Evolutionary conservation across 2,888 invertebrate species (phyloP), one percentile per base, ranked within the genome.

Genomic region (Tridacna gigas): DNA sequence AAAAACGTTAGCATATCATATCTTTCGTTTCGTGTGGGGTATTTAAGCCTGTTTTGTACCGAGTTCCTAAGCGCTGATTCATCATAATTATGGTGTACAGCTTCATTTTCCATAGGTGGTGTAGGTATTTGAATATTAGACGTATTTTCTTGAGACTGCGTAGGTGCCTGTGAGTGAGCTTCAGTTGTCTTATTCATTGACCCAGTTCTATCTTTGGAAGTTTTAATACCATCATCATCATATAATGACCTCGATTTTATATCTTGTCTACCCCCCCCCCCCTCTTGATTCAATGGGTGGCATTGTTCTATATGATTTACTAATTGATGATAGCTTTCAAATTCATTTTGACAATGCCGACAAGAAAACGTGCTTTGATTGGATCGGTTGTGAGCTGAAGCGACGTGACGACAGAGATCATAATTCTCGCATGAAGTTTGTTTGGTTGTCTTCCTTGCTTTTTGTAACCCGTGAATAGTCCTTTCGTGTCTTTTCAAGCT

Each of bases 1-100:
- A 77, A 77, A 77, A 77, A 86, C 37, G 69, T 61, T 11, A 86
- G 60, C 4, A 83, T 22, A 63, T 86, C 82, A 69, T 86, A 80
- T 56, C 69, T 56, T 73, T 83, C 66, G 60, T 65, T 47, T 15
- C 73, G 26, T 28, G 45, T 67, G 18, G 83, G 83, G 45, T 74
- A 74, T 28, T 77, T 77, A 20, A 25, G 66, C 28, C 67, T 60
- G 61, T 83, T 77, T 56, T 74, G 28, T 28, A 80, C 77, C 26
- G 26, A 48, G 20, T 56, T 48, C 9, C 60, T 69, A 18, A 82
- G 26, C 7, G 79, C 79, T 15, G 69, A 69, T 61, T 80, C 74
- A 20, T 60, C 61, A 26, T 47, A n/a, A 73, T 69, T 26, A 37
- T 18, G 12, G n/a, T 45, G 69, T n/a, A 18, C 79, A 20, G 71